These are phyloP conservation scores for Drosophila pullipes DNA, from an alignment of 2,888 invertebrate genomes.

Conservation along the genomic window DNA sequence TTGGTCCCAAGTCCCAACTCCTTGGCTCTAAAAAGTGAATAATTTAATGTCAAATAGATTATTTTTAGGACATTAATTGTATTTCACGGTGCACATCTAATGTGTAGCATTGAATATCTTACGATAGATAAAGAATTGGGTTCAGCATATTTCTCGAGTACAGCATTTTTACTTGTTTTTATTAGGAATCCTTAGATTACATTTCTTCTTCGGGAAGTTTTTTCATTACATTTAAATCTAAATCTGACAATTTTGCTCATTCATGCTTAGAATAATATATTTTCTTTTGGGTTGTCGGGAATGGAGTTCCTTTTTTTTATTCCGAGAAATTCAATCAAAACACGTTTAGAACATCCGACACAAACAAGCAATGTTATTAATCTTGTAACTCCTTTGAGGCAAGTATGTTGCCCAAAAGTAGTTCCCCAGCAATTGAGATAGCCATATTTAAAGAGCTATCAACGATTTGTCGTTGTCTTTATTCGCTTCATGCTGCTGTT, in stretches of 20 bases:
- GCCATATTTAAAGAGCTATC: constrained; percentile 47
- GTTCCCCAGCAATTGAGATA: constrained; percentile 24
- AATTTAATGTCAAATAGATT: background rate
- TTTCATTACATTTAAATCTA: background rate
- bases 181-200: too few species aligned
- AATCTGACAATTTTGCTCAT: constrained; percentile 1
- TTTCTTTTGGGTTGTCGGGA: background rate
- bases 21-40: background rate
- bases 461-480: constrained; percentile 42
- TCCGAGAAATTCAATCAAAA: constrained; percentile 1
- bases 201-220: background rate
- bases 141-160: background rate
- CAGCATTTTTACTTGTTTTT: background rate
- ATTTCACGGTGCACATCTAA: background rate
- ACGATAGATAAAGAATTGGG: background rate
- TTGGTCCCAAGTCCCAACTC: background rate
- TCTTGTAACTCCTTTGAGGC: constrained; percentile 22
- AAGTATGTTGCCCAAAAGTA: constrained; percentile 41
- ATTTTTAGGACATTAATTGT: background rate
- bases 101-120: background rate
- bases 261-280: constrained; percentile 8
- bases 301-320: background rate
- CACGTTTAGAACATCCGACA: constrained; percentile 13
- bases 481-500: constrained; percentile 24
- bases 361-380: constrained; percentile 27